Conservation (phyloP, 2,888 invertebrate species). For the Gortyna flavago region DNA sequence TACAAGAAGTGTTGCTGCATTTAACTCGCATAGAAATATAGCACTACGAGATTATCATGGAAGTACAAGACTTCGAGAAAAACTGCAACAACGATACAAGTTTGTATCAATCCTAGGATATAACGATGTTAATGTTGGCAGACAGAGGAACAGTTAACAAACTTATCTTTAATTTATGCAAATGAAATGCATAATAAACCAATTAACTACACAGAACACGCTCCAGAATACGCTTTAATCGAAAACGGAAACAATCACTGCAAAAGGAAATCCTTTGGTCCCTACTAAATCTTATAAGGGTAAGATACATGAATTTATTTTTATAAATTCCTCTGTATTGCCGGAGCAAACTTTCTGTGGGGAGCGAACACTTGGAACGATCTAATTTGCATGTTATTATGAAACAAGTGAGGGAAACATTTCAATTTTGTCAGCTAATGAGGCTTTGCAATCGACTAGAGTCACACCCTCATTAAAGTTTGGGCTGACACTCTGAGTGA, state of each 20-base stretch:
- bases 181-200: constrained; percentile 4
- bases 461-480: constrained; percentile 74
- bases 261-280: constrained; percentile 18
- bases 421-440: constrained; percentile 75
- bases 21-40: neutral
- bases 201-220: constrained; percentile 1
- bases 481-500: constrained; percentile 51
- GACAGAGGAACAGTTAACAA: neutral
- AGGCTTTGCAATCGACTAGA: constrained; percentile 67
- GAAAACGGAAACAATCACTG: constrained; percentile 12
- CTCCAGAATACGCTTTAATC: neutral
- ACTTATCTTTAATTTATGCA: neutral
- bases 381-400: constrained; percentile 77
- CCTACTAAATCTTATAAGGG: constrained; percentile 23
- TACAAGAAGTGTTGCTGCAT: neutral
- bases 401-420: constrained; percentile 69
- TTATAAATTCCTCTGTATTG: constrained; percentile 40
- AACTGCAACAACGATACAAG: neutral
- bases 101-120: neutral
- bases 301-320: constrained; percentile 41
- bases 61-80: neutral
- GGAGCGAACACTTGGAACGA: constrained; percentile 60
- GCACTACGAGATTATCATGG: too few species aligned
- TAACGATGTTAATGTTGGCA: neutral
- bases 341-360: constrained; percentile 12